Percentiles rank a stretch among this genome's conserved stretches.
Evolutionary conservation across 2,113 vertebrate genomes (phyloP).

Genomic region (Brachionichthys hirsutus): DNA sequence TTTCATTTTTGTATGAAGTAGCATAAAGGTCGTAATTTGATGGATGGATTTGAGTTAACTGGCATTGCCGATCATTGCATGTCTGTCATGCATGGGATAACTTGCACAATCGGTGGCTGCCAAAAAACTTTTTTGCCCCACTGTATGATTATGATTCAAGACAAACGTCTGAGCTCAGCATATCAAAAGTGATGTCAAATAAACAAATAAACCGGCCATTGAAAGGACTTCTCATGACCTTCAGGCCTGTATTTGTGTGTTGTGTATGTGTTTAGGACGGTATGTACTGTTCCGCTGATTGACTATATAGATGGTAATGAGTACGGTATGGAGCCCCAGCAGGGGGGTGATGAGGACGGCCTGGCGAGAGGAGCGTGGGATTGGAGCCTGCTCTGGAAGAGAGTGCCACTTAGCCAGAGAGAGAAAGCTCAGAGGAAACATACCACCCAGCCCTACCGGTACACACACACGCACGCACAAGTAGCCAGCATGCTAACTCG

Average conservation of each 20-base stretch:
- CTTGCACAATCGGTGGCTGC: too few relatives aligned
- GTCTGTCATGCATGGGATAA: too few relatives aligned
- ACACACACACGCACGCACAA: constrained; percentile 63
- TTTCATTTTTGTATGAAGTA: too few relatives aligned
- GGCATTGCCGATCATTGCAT: too few relatives aligned
- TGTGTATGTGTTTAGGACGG: constrained; percentile 86
- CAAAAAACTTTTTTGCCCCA: too few relatives aligned
- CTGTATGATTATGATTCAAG: not conserved
- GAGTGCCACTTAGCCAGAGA: constrained; percentile 90
- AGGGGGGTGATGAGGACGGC: constrained; percentile 98
- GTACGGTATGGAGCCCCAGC: constrained; percentile 97
- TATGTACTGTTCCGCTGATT: constrained; percentile 98
- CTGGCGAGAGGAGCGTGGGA: constrained; percentile 98
- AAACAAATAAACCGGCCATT: too few relatives aligned
- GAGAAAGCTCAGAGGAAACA: constrained; percentile 94
- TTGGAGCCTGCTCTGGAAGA: constrained; percentile 99
- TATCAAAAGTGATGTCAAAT: not conserved
- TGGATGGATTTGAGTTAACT: too few relatives aligned
- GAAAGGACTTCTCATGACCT: not conserved
- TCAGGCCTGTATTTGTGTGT: constrained; percentile 38
- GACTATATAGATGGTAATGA: constrained; percentile 99
- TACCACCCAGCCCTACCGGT: constrained; percentile 97
- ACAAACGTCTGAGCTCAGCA: not conserved
- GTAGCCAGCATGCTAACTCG: constrained; percentile 60
- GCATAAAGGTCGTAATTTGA: too few relatives aligned